Conservation (phyloP, 2,797 vertebrate species). For the Alcedo atthis region DNA sequence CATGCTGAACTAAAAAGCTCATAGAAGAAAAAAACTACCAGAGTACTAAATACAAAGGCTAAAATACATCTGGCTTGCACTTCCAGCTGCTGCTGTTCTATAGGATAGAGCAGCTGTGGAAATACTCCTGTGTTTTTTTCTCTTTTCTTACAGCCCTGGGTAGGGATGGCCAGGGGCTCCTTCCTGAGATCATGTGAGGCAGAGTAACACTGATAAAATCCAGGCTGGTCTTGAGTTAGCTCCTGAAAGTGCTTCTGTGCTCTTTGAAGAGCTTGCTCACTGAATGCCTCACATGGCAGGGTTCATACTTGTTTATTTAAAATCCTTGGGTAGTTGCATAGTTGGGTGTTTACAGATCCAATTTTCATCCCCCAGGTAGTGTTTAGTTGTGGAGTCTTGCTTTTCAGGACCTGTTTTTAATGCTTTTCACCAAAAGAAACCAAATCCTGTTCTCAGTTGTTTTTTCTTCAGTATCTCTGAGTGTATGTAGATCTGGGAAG, state of each 20-base stretch:
- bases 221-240: background rate
- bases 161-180: background rate
- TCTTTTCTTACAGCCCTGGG: accelerated
- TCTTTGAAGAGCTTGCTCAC: background rate
- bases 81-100: accelerated
- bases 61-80: background rate
- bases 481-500: background rate
- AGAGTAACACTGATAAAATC: background rate
- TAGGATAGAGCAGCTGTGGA: background rate
- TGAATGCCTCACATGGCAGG: background rate
- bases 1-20: background rate
- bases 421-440: background rate
- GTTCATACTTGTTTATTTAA: background rate
- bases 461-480: background rate
- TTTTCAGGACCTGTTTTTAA: background rate
- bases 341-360: background rate
- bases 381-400: background rate
- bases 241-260: background rate
- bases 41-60: background rate
- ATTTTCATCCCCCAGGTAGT: background rate
- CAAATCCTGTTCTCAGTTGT: background rate
- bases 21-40: background rate
- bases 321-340: background rate
- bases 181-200: background rate
- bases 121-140: background rate